These are phyloP conservation scores for Trachelipus rathkii DNA, from an alignment of 1,140 invertebrate genomes.

Conservation along the genomic window DNA sequence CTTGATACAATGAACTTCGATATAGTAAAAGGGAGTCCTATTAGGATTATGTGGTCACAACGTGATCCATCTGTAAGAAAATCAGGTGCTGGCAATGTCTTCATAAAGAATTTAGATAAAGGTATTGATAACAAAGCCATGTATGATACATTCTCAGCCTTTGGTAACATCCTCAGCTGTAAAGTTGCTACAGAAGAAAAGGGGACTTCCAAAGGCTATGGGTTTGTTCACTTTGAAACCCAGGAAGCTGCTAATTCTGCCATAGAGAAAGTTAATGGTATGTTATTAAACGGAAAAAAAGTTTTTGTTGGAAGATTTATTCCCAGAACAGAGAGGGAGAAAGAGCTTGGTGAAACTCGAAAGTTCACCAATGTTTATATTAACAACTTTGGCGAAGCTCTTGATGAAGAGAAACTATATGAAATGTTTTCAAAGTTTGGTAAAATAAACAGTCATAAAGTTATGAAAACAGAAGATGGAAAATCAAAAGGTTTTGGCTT, in stretches of 20 bases:
- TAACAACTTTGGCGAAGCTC: constrained; percentile 95
- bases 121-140: constrained; percentile 99
- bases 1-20: constrained; percentile 99
- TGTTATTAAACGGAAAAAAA: constrained; percentile 87
- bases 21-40: constrained; percentile 91
- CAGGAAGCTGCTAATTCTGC: constrained; percentile 97
- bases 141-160: constrained; percentile 99
- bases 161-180: constrained; percentile 98
- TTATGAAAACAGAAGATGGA: constrained; percentile 55
- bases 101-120: constrained; percentile 99
- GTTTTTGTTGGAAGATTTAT: constrained; percentile 98
- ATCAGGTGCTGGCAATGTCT: constrained; percentile 98
- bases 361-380: constrained; percentile 99
- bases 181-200: constrained; percentile 95
- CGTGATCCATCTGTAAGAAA: constrained; percentile 96
- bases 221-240: constrained; percentile 99
- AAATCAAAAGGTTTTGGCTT: constrained; percentile 85
- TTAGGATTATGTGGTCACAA: constrained; percentile 99
- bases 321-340: constrained; percentile 92
- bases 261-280: constrained; percentile 94
- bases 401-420: constrained; percentile 85
- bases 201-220: constrained; percentile 94
- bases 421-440: constrained; percentile 94
- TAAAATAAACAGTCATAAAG: constrained; percentile 85
- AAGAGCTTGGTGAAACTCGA: constrained; percentile 94